Evolutionary conservation across 2,888 invertebrate species (phyloP).

Genomic region (Meliscaeva auricollis): DNA sequence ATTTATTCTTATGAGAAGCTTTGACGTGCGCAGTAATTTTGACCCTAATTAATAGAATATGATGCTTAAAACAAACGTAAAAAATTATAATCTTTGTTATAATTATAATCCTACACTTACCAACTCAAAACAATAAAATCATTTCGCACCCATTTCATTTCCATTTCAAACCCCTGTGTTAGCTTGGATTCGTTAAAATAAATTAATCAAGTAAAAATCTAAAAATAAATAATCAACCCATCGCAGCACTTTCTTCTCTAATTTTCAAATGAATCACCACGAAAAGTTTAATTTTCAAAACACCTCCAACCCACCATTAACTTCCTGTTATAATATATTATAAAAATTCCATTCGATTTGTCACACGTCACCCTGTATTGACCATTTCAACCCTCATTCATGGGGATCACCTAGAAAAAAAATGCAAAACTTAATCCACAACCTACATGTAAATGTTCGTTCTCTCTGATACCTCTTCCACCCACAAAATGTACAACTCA

Average conservation of each 20-base stretch:
- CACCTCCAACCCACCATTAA: background rate
- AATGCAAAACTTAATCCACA: slow-evolving; percentile 40
- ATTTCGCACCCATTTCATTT: too few relatives aligned
- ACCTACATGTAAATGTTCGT: slow-evolving; percentile 61
- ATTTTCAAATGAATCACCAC: slow-evolving; percentile 51
- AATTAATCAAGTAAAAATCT: background rate
- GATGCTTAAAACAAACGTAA: too few relatives aligned
- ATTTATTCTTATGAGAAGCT: too few relatives aligned
- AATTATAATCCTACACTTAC: too few relatives aligned
- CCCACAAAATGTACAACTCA: background rate
- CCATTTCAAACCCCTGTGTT: too few relatives aligned
- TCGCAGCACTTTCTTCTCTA: slow-evolving; percentile 4
- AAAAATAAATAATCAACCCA: slow-evolving; percentile 30
- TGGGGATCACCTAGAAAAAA: slow-evolving; percentile 27
- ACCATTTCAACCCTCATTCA: slow-evolving; percentile 43
- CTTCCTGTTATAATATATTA: background rate
- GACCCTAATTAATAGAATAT: too few relatives aligned
- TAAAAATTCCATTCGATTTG: background rate
- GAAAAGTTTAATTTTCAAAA: slow-evolving; percentile 9
- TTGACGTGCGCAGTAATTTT: too few relatives aligned
- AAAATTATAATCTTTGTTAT: too few relatives aligned
- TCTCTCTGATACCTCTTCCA: slow-evolving; percentile 22
- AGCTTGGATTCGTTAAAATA: background rate
- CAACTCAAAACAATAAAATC: too few relatives aligned
- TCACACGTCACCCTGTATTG: slow-evolving; percentile 60